Conservation (phyloP, 2,113 vertebrate genomes). For the Nesogale talazaci region DNA sequence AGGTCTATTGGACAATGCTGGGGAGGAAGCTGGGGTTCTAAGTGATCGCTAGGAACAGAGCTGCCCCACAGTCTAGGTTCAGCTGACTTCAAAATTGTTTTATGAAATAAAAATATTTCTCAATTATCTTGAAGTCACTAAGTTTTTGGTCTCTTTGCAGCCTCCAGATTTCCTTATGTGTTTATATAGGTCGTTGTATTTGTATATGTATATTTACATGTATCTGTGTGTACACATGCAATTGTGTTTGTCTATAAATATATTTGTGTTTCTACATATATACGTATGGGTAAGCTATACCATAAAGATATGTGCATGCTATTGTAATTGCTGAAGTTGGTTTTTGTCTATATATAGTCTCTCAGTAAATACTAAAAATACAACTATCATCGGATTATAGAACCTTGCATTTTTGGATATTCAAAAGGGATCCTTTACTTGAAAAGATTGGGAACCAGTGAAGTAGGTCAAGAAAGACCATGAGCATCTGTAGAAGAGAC, state of each 20-base stretch:
- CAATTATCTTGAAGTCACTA: rapidly evolving
- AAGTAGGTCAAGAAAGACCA: rapidly evolving
- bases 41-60: not conserved
- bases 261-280: too few relatives aligned
- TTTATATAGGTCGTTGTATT: too few relatives aligned
- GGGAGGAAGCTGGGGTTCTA: not conserved
- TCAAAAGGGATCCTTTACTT: not conserved
- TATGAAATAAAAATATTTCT: not conserved
- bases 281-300: not conserved
- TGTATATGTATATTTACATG: too few relatives aligned
- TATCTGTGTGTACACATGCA: too few relatives aligned
- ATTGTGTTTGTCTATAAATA: too few relatives aligned
- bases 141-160: too few relatives aligned
- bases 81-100: rapidly evolving
- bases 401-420: too few relatives aligned
- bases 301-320: not conserved
- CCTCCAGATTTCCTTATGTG: too few relatives aligned
- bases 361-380: not conserved
- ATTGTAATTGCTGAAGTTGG: not conserved
- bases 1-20: rapidly evolving
- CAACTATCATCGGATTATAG: too few relatives aligned
- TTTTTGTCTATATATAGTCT: not conserved
- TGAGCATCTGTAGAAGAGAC: rapidly evolving
- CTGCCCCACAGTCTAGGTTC: rapidly evolving
- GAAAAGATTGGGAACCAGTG: not conserved